phyloP scores from a whole-genome alignment of 2,888 invertebrate genomes.

The Drosophila anomalata region DNA sequence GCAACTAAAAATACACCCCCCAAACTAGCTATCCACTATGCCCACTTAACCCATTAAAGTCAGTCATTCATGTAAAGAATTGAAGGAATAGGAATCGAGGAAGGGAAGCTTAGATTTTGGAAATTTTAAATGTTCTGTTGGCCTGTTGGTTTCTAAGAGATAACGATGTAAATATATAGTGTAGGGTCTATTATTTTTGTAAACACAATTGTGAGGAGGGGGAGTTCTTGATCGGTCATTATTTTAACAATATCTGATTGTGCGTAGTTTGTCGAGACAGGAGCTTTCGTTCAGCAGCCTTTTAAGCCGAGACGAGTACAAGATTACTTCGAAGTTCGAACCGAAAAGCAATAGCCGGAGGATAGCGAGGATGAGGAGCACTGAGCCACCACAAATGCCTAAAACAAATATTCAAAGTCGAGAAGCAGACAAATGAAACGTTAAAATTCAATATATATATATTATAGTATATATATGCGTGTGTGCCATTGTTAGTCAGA shows the following conservation, averaged over 20 bases:
- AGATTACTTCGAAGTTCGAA: conserved; percentile 37
- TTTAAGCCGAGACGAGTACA: conserved; percentile 55
- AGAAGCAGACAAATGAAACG: conserved; percentile 34
- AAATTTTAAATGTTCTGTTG: background rate
- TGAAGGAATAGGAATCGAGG: background rate
- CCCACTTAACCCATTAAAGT: background rate
- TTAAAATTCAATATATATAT: conserved; percentile 21
- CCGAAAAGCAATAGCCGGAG: conserved; percentile 6
- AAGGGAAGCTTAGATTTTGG: too few species aligned
- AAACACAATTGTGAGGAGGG: background rate
- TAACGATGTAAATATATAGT: background rate
- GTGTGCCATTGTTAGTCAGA: conserved; percentile 51
- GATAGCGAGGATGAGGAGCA: conserved; percentile 6
- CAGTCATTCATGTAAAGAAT: conserved; percentile 13
- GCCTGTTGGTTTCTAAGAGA: background rate
- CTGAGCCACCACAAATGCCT: conserved; percentile 41
- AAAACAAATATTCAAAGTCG: conserved; percentile 7
- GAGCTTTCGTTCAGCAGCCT: conserved; percentile 26
- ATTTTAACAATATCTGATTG: background rate
- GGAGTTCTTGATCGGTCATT: conserved; percentile 7
- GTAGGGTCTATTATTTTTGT: conserved; percentile 7
- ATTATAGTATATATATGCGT: conserved; percentile 45
- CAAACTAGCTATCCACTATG: background rate
- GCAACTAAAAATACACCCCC: conserved; percentile 35
- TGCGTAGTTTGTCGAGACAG: background rate